Evolutionary conservation across 2,113 vertebrate genomes (phyloP).

Genomic region (Zosterops borbonicus): DNA sequence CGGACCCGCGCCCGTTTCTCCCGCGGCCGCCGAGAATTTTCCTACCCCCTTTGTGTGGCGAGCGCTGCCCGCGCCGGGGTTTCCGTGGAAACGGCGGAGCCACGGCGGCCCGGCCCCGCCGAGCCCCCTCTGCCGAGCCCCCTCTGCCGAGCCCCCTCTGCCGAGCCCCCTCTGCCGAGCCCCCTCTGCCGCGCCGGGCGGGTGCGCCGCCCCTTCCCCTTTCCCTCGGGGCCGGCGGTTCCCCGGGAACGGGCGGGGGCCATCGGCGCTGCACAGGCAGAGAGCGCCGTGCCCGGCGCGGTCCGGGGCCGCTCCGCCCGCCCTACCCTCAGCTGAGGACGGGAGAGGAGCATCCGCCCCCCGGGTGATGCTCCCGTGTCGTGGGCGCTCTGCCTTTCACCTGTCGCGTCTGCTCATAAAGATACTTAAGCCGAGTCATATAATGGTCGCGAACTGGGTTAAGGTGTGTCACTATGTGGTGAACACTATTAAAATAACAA

Average conservation of each 20-base stretch:
- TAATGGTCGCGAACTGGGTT: not conserved
- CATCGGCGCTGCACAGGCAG: not conserved
- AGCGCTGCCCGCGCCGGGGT: slow-evolving; percentile 33
- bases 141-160: too few species aligned
- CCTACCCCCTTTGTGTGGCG: slow-evolving; percentile 47
- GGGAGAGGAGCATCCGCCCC: not conserved
- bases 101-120: not conserved
- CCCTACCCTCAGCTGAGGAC: not conserved
- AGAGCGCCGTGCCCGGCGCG: not conserved
- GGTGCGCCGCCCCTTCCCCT: not conserved
- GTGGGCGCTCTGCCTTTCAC: not conserved
- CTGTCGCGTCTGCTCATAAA: accelerated
- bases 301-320: too few species aligned
- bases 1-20: not conserved
- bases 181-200: not conserved
- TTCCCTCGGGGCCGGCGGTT: not conserved
- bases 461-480: not conserved
- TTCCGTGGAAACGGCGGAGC: slow-evolving; percentile 73
- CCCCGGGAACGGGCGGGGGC: slow-evolving; percentile 57
- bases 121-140: too few species aligned
- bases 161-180: not conserved
- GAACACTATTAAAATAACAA: not conserved
- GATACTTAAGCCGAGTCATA: not conserved
- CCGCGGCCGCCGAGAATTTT: not conserved
- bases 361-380: not conserved